Conservation (phyloP, 2,113 vertebrate genomes). For the Neoarius graeffei region DNA sequence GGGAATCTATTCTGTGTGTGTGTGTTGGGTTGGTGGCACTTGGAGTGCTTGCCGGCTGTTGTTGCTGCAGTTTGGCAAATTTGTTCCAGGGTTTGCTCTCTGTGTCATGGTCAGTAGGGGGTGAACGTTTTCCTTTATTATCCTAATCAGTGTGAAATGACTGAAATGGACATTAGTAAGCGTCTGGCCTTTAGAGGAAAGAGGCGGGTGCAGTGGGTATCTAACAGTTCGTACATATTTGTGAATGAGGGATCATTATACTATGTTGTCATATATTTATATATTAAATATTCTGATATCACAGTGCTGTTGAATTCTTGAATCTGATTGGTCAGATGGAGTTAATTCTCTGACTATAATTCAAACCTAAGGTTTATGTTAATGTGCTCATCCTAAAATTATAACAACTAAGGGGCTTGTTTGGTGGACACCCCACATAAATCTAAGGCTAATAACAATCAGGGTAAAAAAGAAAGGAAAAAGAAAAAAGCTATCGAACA, state of each 20-base stretch:
- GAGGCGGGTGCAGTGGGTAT: neutral
- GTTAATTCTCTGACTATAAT: neutral
- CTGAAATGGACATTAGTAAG: conserved; percentile 39
- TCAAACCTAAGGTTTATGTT: neutral
- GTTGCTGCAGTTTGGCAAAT: conserved; percentile 54
- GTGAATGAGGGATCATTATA: neutral
- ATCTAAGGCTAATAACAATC: neutral
- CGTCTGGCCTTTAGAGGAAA: conserved; percentile 7
- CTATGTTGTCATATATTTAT: neutral
- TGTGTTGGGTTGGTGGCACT: neutral
- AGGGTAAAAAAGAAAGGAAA: neutral
- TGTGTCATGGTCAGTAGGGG: conserved; percentile 47
- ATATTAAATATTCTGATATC: neutral
- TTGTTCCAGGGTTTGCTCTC: conserved; percentile 55
- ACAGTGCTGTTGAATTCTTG: neutral
- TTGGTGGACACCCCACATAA: neutral
- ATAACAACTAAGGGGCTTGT: neutral
- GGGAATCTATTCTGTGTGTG: neutral
- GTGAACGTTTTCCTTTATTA: conserved; percentile 58
- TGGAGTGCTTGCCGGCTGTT: conserved; percentile 38
- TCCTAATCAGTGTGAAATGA: conserved; percentile 65
- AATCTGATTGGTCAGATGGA: neutral
- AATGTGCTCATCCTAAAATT: neutral
- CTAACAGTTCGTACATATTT: neutral
- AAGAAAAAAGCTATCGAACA: too few relatives aligned